These are phyloP conservation scores for Cyanoramphus novaezelandiae DNA, from an alignment of 2,113 vertebrate genomes.

Conservation along the genomic window DNA sequence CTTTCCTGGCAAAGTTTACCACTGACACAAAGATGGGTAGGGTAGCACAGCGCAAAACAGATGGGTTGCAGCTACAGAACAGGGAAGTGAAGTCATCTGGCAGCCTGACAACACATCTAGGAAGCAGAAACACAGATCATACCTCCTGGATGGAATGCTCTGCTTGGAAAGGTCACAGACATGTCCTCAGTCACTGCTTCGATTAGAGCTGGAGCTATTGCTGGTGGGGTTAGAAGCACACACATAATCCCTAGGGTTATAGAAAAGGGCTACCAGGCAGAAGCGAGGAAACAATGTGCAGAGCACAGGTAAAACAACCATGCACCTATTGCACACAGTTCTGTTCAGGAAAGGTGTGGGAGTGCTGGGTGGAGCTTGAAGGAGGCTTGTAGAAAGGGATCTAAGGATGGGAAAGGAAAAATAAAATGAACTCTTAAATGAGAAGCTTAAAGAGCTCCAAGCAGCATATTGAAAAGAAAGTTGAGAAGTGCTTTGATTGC, in stretches of 20 bases:
- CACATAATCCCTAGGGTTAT: neutral
- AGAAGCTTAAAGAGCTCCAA: neutral
- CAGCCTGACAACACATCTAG: neutral
- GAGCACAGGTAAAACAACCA: neutral
- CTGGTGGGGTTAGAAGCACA: neutral
- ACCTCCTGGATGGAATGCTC: neutral
- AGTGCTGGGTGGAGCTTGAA: neutral
- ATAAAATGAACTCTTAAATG: neutral
- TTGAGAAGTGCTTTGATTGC: neutral
- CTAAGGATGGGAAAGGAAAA: neutral
- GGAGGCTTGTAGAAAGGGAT: neutral
- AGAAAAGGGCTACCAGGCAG: neutral
- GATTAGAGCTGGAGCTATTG: neutral
- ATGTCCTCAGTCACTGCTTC: neutral
- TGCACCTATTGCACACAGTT: neutral
- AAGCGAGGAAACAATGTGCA: rapidly evolving
- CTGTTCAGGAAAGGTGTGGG: neutral
- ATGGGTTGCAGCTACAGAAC: neutral
- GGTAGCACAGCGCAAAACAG: neutral
- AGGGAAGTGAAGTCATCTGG: neutral
- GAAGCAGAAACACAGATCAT: neutral
- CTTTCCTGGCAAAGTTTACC: neutral
- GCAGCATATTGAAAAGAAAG: neutral
- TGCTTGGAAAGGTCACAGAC: neutral
- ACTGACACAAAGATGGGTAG: neutral